Base-by-base conservation (phyloP, 2,113 vertebrate species). In the Cygnus buccinator region DNA sequence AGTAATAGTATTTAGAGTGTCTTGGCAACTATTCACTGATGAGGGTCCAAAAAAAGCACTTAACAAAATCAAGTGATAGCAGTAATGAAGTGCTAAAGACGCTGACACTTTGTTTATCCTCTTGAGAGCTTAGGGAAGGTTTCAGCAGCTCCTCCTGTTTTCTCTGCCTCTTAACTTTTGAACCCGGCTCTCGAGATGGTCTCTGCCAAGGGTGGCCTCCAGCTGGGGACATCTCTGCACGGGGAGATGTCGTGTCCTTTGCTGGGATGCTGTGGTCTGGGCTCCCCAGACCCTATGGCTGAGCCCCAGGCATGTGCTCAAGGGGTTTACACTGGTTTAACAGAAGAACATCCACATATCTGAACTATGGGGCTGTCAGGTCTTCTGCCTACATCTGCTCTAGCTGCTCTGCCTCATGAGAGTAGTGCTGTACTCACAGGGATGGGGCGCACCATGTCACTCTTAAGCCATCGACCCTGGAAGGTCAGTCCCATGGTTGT, bases 381-480 rank as follows among this genome's bases (percentile, higher is more conserved):
- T 74, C 25, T 90, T n/a, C 31, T 72, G 18, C 22, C 48, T 6
- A 2, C 55, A 25, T 55, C 28, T 21, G 37, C 26, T 79, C 33
- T 54, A 72, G 62, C 48, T 68, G 2, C 33, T 73, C 35, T 48
- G n/a, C 39, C 31, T 68, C 7, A 0, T 1, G 29, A 20, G 21
- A 55, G 14, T 52, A 37, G 58, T 16, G 35, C 13, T 35, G 61
- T 46, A 7, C 23, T n/a, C 63, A 26, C 22, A 50, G 46, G 31
- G 6, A 55, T 0, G 0, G 41, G 35, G 9, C 31, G 7, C 1
- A 0, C 17, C 9, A 5, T 0, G 0, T 78, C n/a, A 19, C 28
- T 65, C 4, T 0, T 50, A 75, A 87, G 18, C 13, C 7, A 2
- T 1, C 20, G 9, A 13, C 71, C 22, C 3, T 20, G 62, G 28